Evolutionary conservation across 2,797 vertebrate species (phyloP), one percentile per base, ranked within the genome.

Genomic region (Taeniopygia guttata): DNA sequence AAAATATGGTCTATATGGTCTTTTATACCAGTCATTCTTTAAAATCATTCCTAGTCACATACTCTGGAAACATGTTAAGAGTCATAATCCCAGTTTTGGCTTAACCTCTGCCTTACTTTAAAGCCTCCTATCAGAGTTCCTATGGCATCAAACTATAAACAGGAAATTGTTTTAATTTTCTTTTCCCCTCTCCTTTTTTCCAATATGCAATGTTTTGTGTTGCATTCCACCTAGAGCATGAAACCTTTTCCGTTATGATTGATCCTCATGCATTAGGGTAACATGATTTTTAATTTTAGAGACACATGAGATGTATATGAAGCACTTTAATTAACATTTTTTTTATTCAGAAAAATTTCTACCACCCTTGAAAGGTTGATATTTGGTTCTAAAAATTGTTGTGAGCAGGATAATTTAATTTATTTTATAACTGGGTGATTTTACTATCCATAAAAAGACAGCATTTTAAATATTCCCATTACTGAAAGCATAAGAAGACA

Each of bases 41-140:
- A 83, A 79, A 77, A 45, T 73, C 22, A 49, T 45, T 91, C 34
- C 52, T 73, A 70, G 52, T 6, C 29, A 83, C 58, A 80, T 38
- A 60, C 23, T 58, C 16, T 42, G 56, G 62, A 88, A 93, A 88
- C 14, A 74, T 7, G 17, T 73, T 81, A 77, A 85, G 25, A 42
- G 64, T 66, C 76, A 83, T 76, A 64, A 78, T 54, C 32, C 23
- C 74, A 90, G 38, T 23, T 90, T 77, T 46, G 78, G 84, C 45
- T 93, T 90, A 94, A 94, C 52, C 69, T 90, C 84, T 75, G 74
- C 62, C 66, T 84, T 84, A 78, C 56, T 34, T 64, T 63, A 86
- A 70, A 85, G 77, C 62, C 36, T 64, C 54, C 49, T 87, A 42
- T 84, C 84, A 94, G 58, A 69, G 68, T 20, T 68, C 74, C 62